Evolutionary conservation across 1,140 invertebrate species (phyloP), one percentile per base, ranked within the genome.

Genomic region (Cydia fagiglandana): DNA sequence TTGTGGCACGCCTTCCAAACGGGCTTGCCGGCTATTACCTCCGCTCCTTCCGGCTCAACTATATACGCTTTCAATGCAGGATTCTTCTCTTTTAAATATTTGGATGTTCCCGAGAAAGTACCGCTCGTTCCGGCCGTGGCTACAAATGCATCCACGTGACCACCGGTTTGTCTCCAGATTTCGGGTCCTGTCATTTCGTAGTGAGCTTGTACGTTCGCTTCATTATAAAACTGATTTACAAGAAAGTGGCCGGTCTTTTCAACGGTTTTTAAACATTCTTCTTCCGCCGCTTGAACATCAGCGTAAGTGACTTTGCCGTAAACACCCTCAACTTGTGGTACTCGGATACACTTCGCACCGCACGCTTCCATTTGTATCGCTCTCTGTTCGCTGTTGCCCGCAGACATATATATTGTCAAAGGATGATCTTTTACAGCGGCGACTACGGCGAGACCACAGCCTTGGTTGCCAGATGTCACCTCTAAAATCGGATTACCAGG

Each of bases 361-460:
- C 91, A 83, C 24, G 91, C 91, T 79, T 92, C 89, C 88, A 91
- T 91, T 73, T 92, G 91, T 50, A 92, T 83, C 2, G 88, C 89
- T 76, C 91, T 79, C 64, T 92, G 91, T 2, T 78, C 81, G 73
- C 91, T 92, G 77, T 92, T 92, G 5, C 91, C 91, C 74, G 86
- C 83, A 7, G 91, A 91, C 89, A 91, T 92, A 7, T 86, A 83
- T 10, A 92, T 73, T 1, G 88, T 92, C 3, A 91, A 81, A 5
- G 88, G 89, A 75, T 92, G 88, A 7, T 84, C 84, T 10, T 89
- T 74, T n/a, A 92, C 87, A 15, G 91, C 87, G 74, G 89, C 91
- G 2, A 92, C 91, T 2, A 92, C 86, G 15, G 91, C 89, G 7
- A 91, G 83, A 30, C 89, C 89, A 53, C 89, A 91, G 56, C 90